Percentiles rank a stretch among this genome's conserved stretches.
These are phyloP conservation scores for Pteruthius melanotis DNA, from an alignment of 2,113 vertebrate genomes.

Conservation along the genomic window DNA sequence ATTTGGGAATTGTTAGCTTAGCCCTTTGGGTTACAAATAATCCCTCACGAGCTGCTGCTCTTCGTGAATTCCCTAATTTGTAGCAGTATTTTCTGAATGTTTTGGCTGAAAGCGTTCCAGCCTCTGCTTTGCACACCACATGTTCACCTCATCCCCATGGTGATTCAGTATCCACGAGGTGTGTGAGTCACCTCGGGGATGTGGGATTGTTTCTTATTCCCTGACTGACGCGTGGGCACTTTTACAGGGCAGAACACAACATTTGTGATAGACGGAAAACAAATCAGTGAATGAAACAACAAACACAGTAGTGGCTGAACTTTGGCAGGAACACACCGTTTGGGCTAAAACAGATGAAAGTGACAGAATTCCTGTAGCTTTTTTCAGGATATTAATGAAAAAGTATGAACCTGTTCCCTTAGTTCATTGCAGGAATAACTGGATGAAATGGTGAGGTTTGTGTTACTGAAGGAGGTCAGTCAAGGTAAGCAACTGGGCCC, in stretches of 20 bases:
- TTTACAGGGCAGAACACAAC: background rate
- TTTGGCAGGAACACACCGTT: background rate
- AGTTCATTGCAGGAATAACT: background rate
- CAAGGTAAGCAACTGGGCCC: background rate
- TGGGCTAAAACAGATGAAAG: background rate
- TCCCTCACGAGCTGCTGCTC: background rate
- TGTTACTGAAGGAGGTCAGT: background rate
- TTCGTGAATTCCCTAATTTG: background rate
- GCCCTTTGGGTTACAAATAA: background rate
- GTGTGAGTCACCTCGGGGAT: slow-evolving; percentile 48
- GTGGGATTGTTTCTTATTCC: slow-evolving; percentile 34
- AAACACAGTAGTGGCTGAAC: background rate
- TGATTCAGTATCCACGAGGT: slow-evolving; percentile 55
- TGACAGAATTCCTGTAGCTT: background rate
- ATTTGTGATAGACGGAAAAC: background rate
- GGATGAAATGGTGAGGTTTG: background rate
- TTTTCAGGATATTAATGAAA: background rate
- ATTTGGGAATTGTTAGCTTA: background rate
- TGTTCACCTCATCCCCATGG: slow-evolving; percentile 30
- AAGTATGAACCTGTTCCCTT: background rate
- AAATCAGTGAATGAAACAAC: background rate
- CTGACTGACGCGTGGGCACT: background rate
- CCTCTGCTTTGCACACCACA: background rate
- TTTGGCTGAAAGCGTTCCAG: slow-evolving; percentile 17
- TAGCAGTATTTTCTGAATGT: background rate